Base-by-base conservation (phyloP, 2,797 vertebrate species). In the Pempheris klunzingeri region DNA sequence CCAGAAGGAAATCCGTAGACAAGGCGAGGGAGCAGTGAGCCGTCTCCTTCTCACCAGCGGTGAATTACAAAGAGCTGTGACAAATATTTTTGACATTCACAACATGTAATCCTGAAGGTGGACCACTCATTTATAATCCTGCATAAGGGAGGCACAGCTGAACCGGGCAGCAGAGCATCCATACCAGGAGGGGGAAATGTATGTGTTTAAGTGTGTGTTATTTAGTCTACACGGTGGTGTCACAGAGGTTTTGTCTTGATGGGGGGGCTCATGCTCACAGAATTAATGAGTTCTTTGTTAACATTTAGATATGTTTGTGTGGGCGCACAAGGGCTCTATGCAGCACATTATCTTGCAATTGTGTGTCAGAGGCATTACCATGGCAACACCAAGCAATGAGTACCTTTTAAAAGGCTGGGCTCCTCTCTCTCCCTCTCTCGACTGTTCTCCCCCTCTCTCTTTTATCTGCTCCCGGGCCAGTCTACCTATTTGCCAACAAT, bases 321-420 rank as follows among this genome's bases (percentile, higher is more conserved):
- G 36, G 22, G 14, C 49, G 49, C 61, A 57, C 53, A 46, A 57
- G 58, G 13, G 69, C 2, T 61, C 60, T 65, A 15, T 47, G 39
- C 44, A 54, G 17, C 46, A 18, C 60, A 81, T 82, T 84, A 64
- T 74, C 71, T 47, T 47, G 63, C 65, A 32, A 32, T 67, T 72
- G 63, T 62, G 77, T 17, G 13, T 86, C 66, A 70, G 57, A 76
- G 71, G 77, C 32, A 14, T 86, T 46, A 30, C 92, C 87, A 87
- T 90, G 86, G 87, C 64, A 90, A 93, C 90, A 36, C 83, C 83
- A 89, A 82, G 88, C 88, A 44, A 39, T 80, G 76, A 90, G 79
- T 61, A 71, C 70, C 77, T 69, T 64, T 76, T 74, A 61, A 81
- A 89, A 82, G 59, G 75, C 72, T 38, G 39, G 53, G 39, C 69